Evolutionary conservation across 1,140 invertebrate species (phyloP), one percentile per base, ranked within the genome.

Genomic region (Trichonephila clavipes): DNA sequence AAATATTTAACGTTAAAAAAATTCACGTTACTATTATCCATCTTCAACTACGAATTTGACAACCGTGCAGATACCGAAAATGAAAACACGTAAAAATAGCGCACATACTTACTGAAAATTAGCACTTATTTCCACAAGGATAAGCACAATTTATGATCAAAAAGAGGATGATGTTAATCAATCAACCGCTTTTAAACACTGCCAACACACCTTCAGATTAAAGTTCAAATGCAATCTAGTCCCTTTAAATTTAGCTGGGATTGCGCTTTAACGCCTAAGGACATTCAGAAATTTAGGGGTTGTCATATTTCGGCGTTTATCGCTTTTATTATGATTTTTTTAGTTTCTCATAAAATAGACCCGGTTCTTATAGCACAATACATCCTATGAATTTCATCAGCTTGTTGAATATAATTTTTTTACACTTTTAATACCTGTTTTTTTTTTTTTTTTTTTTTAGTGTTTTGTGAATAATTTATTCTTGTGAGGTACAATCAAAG

Each of bases 191-290:
- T 77, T 77, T 77, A 77, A 40, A 77, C 72, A 77, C 72, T 19
- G 34, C 40, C 14, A 77, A 77, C 34, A 40, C 72, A 77, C 72
- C 72, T 77, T 28, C 12, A 77, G 72, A 34, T 34, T 77, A 40
- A 77, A 77, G 72, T 77, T 34, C 72, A 77, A 77, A 19, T 19
- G 28, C 28, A 77, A 77, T 77, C 72, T 77, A 77, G 28, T 40
- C 72, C 34, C 28, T 77, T 77, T 77, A 77, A 77, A 77, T 34
- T 6, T 64, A 64, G 18, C 18, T 64, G 7, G 1, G 16, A 40
- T 16, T 34, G 72, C 72, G 72, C 72, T 77, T 16, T 18, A 18
- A 77, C 14, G 34, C 24, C 18, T 34, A 14, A 18, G 72, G n/a
- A 10, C 4, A 16, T 77, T 28, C 16, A 2, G 18, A 19, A 19